Conservation (phyloP, 2,888 invertebrate genomes). For the Dolichomitus sp. region DNA sequence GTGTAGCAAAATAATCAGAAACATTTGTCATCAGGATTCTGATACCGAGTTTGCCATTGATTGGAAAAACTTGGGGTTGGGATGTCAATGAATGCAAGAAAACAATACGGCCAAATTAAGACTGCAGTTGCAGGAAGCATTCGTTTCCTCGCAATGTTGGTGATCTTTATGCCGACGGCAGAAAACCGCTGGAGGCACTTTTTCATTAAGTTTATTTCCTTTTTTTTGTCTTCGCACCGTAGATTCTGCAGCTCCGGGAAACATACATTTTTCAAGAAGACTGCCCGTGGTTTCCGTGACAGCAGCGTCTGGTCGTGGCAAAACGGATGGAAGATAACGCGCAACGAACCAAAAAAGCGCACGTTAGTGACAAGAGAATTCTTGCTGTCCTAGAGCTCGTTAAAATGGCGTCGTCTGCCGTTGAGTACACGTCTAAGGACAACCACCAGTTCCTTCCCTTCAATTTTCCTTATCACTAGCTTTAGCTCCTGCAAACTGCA, state of each 20-base stretch:
- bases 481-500: constrained; percentile 8
- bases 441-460: constrained; percentile 9
- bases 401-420: constrained; percentile 43
- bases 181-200: constrained; percentile 12
- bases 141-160: background rate
- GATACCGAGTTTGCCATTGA: background rate
- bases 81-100: too few relatives aligned
- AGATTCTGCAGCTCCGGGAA: constrained; percentile 29
- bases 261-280: constrained; percentile 36
- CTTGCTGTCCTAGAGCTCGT: constrained; percentile 40
- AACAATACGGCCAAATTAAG: background rate
- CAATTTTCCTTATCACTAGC: background rate
- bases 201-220: constrained; percentile 25
- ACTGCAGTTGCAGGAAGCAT: background rate
- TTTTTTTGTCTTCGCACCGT: constrained; percentile 5
- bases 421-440: constrained; percentile 35
- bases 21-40: too few relatives aligned
- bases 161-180: constrained; percentile 12
- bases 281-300: constrained; percentile 30
- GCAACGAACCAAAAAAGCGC: constrained; percentile 4
- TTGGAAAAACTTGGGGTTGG: too few relatives aligned
- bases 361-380: constrained; percentile 36
- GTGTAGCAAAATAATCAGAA: too few relatives aligned
- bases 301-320: background rate
- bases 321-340: constrained; percentile 3